These are phyloP conservation scores for Lanius collurio DNA, from an alignment of 2,113 vertebrate species.

Conservation along the genomic window DNA sequence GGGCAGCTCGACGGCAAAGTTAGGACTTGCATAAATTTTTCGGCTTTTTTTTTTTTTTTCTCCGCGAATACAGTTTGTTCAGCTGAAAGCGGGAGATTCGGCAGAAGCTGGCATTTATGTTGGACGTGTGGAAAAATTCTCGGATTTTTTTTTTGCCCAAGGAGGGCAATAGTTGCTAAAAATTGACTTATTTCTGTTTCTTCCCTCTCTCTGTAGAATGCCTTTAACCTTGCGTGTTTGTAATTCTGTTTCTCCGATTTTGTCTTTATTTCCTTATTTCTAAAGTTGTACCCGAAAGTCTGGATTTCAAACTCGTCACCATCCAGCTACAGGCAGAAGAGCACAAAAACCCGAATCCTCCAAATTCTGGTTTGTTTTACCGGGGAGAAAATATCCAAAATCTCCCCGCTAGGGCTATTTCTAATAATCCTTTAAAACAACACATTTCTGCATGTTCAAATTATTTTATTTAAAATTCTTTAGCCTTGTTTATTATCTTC, in stretches of 20 bases:
- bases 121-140: not conserved
- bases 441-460: not conserved
- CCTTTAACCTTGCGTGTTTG: not conserved
- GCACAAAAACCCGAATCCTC: not conserved
- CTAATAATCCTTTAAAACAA: not conserved
- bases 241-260: not conserved
- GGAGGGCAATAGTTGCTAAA: not conserved
- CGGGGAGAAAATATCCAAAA: not conserved
- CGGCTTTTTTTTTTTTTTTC: not conserved
- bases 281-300: not conserved
- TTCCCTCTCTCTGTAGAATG: not conserved
- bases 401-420: not conserved
- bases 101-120: not conserved
- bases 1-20: not conserved
- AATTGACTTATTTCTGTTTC: not conserved
- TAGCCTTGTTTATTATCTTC: not conserved
- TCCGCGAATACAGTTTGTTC: not conserved
- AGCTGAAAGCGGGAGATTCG: not conserved
- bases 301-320: not conserved
- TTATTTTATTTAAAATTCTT: not conserved
- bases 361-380: not conserved
- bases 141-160: rapidly evolving
- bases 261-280: not conserved
- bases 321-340: not conserved
- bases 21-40: not conserved